phyloP scores from a whole-genome alignment of 2,113 vertebrate species.

The Dromaius novaehollandiae region DNA sequence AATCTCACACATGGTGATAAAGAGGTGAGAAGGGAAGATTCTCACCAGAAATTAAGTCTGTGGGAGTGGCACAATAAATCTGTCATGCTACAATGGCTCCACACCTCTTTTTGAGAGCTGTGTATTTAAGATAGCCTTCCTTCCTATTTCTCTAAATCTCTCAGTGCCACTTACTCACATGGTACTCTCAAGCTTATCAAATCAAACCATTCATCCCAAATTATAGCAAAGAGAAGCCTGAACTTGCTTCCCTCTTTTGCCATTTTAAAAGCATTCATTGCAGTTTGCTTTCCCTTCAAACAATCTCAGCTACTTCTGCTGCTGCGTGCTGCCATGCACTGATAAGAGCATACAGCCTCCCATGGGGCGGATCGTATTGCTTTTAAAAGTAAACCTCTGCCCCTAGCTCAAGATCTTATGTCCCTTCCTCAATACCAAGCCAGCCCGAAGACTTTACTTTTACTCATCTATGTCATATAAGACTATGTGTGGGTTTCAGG shows the following conservation, averaged over 20 bases:
- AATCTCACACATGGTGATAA: background rate
- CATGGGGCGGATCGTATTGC: background rate
- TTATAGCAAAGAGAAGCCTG: background rate
- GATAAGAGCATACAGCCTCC: background rate
- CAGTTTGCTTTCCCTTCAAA: background rate
- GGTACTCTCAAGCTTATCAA: background rate
- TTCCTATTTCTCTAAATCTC: background rate
- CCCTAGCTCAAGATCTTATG: background rate
- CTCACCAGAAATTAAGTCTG: background rate
- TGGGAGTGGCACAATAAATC: background rate
- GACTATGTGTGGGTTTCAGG: background rate
- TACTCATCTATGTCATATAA: background rate
- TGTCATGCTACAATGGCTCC: background rate
- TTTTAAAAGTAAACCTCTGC: background rate
- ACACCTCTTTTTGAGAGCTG: background rate
- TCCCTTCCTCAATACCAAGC: background rate
- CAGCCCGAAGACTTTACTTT: background rate
- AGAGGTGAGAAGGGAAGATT: background rate
- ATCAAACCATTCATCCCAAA: background rate
- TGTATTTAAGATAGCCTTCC: rapidly evolving
- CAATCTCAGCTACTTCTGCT: background rate
- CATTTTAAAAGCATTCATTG: background rate
- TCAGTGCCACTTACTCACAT: background rate
- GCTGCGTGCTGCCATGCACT: rapidly evolving
- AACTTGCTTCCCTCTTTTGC: background rate